Evolutionary conservation across 2,113 vertebrate species (phyloP).

Genomic region (Poeciliopsis turrubarensis): DNA sequence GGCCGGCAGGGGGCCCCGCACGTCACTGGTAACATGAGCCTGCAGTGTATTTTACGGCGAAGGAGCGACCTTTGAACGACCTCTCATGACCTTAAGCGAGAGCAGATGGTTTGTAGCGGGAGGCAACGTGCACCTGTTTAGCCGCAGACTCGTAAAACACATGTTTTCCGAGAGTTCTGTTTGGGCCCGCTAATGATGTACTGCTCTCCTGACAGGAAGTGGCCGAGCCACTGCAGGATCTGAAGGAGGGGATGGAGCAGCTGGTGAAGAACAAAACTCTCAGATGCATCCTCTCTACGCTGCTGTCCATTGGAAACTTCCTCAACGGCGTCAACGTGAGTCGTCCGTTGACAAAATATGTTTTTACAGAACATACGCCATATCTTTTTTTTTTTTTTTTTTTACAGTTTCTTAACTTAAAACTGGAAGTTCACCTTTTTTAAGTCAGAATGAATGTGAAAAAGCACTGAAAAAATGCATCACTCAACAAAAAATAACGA

Average conservation of each 20-base stretch:
- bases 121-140: conserved; percentile 51
- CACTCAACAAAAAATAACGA: too few relatives aligned
- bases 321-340: conserved; percentile 95
- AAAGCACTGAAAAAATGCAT: neutral
- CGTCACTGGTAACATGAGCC: neutral
- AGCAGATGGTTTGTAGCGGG: conserved; percentile 30
- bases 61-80: conserved; percentile 28
- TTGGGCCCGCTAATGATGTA: conserved; percentile 35
- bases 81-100: conserved; percentile 32
- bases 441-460: neutral
- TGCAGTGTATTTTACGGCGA: conserved; percentile 35
- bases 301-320: conserved; percentile 95
- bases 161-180: conserved; percentile 17
- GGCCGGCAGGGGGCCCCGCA: too few relatives aligned
- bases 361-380: neutral
- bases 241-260: conserved; percentile 99
- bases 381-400: neutral
- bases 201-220: conserved; percentile 85
- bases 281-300: conserved; percentile 90
- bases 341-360: neutral
- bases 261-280: conserved; percentile 97
- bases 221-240: conserved; percentile 93
- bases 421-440: too few relatives aligned
- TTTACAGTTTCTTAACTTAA: neutral
- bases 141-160: conserved; percentile 19